phyloP scores from a whole-genome alignment of 2,888 invertebrate species.

The Urechis unicinctus region DNA sequence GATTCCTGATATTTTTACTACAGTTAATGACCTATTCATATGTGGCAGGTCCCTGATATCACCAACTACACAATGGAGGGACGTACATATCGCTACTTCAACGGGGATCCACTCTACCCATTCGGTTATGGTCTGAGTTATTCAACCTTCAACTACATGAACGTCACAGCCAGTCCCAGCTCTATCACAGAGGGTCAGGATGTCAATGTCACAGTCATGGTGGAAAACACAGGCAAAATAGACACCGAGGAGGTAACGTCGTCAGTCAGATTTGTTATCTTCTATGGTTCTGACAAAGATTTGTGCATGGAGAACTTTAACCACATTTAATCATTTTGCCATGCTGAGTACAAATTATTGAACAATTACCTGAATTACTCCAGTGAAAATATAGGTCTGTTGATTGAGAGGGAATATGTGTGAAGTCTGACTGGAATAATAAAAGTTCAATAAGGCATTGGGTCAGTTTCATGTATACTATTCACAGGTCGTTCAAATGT shows the following conservation, averaged over 20 bases:
- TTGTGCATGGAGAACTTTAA: too few relatives aligned
- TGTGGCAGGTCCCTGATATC: background rate
- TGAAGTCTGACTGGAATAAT: too few relatives aligned
- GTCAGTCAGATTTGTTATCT: background rate
- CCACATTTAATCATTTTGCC: too few relatives aligned
- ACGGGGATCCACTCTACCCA: background rate
- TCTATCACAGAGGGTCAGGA: background rate
- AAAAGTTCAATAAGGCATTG: too few relatives aligned
- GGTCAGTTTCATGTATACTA: too few relatives aligned
- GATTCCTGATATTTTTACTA: too few relatives aligned
- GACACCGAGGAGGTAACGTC: background rate
- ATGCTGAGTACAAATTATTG: too few relatives aligned
- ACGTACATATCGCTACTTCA: background rate
- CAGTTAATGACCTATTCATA: too few relatives aligned
- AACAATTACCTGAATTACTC: too few relatives aligned
- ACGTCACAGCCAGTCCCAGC: background rate
- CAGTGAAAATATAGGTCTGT: too few relatives aligned
- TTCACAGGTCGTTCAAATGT: slow-evolving; percentile 31
- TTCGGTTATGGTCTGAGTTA: background rate
- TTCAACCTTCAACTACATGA: background rate
- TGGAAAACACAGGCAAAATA: background rate
- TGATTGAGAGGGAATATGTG: too few relatives aligned
- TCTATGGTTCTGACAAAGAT: too few relatives aligned
- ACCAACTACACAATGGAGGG: background rate
- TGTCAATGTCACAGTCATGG: background rate